phyloP scores from a whole-genome alignment of 1,140 invertebrate genomes.

The Dendrolimus kikuchii region DNA sequence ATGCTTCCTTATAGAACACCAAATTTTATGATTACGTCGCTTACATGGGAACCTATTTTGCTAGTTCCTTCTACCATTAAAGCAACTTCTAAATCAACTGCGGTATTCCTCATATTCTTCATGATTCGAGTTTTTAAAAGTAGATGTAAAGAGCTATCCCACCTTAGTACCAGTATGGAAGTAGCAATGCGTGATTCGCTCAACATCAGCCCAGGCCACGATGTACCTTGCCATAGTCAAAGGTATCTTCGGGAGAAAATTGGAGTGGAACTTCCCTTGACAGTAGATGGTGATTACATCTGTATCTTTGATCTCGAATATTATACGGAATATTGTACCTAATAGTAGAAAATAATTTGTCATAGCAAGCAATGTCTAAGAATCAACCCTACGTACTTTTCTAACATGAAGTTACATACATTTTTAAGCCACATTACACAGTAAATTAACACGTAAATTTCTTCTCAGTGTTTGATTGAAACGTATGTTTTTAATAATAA shows the following conservation, averaged over 20 bases:
- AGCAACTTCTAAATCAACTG: too few species aligned
- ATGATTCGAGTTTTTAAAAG: too few species aligned
- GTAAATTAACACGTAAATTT: too few species aligned
- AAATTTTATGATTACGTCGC: too few species aligned
- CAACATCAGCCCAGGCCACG: slow-evolving; percentile 59
- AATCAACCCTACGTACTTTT: background rate
- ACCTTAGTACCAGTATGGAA: slow-evolving; percentile 43
- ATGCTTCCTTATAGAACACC: too few species aligned
- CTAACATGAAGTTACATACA: background rate
- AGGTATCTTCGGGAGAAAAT: slow-evolving; percentile 58
- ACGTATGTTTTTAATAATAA: too few species aligned
- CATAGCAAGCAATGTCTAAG: background rate
- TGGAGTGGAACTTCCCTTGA: slow-evolving; percentile 60
- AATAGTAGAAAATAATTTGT: background rate
- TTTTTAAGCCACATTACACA: background rate
- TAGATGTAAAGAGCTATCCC: background rate
- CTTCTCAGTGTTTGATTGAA: too few species aligned
- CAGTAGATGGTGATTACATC: slow-evolving; percentile 64
- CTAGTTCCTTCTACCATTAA: too few species aligned
- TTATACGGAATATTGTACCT: slow-evolving; percentile 58
- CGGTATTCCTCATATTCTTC: too few species aligned
- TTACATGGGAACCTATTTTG: too few species aligned
- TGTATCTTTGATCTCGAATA: slow-evolving; percentile 61
- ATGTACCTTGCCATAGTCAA: slow-evolving; percentile 50
- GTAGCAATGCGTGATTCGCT: slow-evolving; percentile 51